A percentile compares a stretch with the other conserved stretches of the same genome.
These are phyloP conservation scores for Diaphora mendica DNA, from an alignment of 2,888 invertebrate species.

Conservation along the genomic window DNA sequence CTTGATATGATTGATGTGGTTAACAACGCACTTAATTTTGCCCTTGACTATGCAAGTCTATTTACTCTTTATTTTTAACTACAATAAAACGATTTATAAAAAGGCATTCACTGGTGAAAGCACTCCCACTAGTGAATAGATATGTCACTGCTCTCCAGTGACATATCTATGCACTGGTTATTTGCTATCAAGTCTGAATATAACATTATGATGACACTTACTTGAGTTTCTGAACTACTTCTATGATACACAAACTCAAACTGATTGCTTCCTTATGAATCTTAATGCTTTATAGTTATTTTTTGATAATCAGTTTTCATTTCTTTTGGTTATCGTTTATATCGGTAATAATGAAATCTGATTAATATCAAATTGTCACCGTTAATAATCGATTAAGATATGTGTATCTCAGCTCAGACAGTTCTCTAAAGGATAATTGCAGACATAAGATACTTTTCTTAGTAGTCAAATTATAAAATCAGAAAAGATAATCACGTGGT, in stretches of 20 bases:
- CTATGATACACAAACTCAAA: constrained; percentile 36
- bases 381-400: constrained; percentile 12
- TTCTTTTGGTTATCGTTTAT: constrained; percentile 45
- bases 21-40: background rate
- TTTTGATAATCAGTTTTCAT: constrained; percentile 55
- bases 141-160: background rate
- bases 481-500: background rate
- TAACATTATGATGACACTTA: background rate
- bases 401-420: constrained; percentile 7
- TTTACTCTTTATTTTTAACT: background rate
- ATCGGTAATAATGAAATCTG: constrained; percentile 33
- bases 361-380: constrained; percentile 39
- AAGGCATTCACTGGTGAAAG: background rate
- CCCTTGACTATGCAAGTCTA: background rate
- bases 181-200: background rate
- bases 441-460: background rate
- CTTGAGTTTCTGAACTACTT: constrained; percentile 8
- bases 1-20: no score
- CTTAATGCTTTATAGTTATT: constrained; percentile 24
- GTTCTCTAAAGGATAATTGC: constrained; percentile 17
- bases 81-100: background rate
- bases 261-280: constrained; percentile 13
- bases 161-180: background rate
- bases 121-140: background rate
- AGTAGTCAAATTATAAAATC: background rate